Percentiles rank a stretch among this genome's conserved stretches.
phyloP scores from a whole-genome alignment of 2,888 invertebrate species.

The Drosophila quinaria region DNA sequence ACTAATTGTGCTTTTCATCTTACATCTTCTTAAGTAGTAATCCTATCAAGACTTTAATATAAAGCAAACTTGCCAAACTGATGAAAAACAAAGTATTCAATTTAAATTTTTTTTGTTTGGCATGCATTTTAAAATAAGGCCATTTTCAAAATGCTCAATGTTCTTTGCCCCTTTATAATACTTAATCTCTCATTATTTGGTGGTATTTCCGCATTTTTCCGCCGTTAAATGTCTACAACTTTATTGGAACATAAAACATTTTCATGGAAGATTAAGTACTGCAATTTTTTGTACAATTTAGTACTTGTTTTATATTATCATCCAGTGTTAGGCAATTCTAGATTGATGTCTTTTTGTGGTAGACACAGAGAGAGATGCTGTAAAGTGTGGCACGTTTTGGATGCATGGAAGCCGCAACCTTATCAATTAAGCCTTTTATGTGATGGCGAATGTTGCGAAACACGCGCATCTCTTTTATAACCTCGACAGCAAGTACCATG shows the following conservation, averaged over 20 bases:
- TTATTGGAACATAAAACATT: constrained; percentile 42
- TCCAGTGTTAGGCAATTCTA: constrained; percentile 21
- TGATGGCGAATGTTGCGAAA: constrained; percentile 51
- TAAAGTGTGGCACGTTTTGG: constrained; percentile 28
- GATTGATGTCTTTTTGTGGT: constrained; percentile 31
- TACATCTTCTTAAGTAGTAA: no score
- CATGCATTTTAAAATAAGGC: no score
- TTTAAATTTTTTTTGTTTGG: no score
- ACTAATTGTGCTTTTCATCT: no score
- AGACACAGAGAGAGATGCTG: not conserved
- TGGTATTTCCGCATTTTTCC: constrained; percentile 1
- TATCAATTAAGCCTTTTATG: constrained; percentile 73
- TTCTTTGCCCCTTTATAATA: not conserved
- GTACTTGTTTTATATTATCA: constrained; percentile 34
- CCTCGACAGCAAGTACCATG: constrained; percentile 31
- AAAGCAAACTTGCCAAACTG: no score
- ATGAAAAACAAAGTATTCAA: no score
- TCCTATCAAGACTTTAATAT: no score
- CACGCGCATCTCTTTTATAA: constrained; percentile 47
- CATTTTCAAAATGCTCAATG: not conserved
- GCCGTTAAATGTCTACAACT: constrained; percentile 17
- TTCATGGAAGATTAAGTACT: constrained; percentile 37
- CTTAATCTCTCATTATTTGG: not conserved
- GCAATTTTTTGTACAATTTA: constrained; percentile 21
- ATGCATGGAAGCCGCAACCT: constrained; percentile 49